A percentile compares a stretch with the other conserved stretches of the same genome.
phyloP scores from a whole-genome alignment of 1,140 invertebrate species.

The Cataglyphis hispanica region DNA sequence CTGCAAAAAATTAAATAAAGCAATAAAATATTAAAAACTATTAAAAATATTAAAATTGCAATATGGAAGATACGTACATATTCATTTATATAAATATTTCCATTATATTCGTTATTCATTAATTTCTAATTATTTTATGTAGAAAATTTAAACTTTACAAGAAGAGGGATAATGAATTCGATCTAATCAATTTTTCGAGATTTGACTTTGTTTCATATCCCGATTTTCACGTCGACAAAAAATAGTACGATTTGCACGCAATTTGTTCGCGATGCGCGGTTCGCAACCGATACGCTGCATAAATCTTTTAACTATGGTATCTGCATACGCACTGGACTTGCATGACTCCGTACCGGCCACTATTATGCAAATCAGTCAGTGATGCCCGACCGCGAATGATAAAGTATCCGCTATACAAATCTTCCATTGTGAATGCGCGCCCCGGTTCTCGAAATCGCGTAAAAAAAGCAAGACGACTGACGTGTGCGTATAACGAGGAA shows the following conservation, averaged over 20 bases:
- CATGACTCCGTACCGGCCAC: conserved; percentile 62
- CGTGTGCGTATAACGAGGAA: conserved; percentile 28
- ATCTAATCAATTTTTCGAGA: not conserved
- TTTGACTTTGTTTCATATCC: not conserved
- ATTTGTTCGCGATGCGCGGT: not conserved
- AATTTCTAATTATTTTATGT: not conserved
- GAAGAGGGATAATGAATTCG: not conserved
- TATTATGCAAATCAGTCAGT: conserved; percentile 76
- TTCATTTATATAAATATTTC: not conserved
- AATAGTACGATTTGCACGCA: not conserved
- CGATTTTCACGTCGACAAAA: not conserved
- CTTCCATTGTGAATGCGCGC: conserved; percentile 71
- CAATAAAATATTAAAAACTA: not conserved
- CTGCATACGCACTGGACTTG: conserved; percentile 46
- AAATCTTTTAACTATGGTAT: conserved; percentile 68
- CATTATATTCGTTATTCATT: not conserved
- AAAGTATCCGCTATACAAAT: conserved; percentile 74
- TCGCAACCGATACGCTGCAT: conserved; percentile 32
- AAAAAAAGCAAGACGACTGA: conserved; percentile 25
- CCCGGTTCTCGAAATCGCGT: conserved; percentile 33
- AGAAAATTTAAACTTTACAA: not conserved
- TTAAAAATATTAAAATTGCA: not conserved
- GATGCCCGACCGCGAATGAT: conserved; percentile 70
- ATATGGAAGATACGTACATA: not conserved
- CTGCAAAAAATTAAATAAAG: not conserved